Evolutionary conservation across 2,797 vertebrate genomes (phyloP).

Genomic region (Sciurus vulgaris): DNA sequence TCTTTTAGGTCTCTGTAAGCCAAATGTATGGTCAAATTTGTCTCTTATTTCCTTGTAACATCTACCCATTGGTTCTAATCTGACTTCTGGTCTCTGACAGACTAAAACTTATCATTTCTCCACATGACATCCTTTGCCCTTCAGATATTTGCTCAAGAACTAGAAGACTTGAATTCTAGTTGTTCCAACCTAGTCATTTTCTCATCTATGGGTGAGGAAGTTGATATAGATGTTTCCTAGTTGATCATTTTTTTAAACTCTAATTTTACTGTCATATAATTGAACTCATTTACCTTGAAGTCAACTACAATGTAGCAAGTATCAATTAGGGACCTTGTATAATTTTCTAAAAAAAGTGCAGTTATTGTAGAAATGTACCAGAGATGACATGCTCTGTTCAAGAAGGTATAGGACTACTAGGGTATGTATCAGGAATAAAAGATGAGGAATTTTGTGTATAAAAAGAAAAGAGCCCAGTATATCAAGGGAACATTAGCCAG

Average conservation of each 20-base stretch:
- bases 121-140: background rate
- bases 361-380: slow-evolving; percentile 9
- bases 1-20: slow-evolving; percentile 41
- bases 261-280: slow-evolving; percentile 55
- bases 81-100: slow-evolving; percentile 20
- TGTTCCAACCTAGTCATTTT: background rate
- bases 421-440: slow-evolving; percentile 4
- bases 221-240: slow-evolving; percentile 27
- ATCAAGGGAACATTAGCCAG: background rate
- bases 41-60: slow-evolving; percentile 27
- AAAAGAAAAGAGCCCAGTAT: slow-evolving; percentile 30
- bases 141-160: slow-evolving; percentile 35
- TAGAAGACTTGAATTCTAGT: slow-evolving; percentile 22
- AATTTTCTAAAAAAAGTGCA: background rate
- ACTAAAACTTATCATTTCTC: background rate
- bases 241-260: slow-evolving; percentile 7
- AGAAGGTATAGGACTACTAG: background rate
- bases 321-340: background rate
- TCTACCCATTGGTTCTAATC: background rate
- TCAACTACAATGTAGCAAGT: slow-evolving; percentile 35
- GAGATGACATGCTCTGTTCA: background rate
- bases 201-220: background rate
- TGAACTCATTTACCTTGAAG: slow-evolving; percentile 47
- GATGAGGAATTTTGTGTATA: background rate
- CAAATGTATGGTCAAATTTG: background rate